phyloP scores from a whole-genome alignment of 2,888 invertebrate species.

The Aphrophora alni region DNA sequence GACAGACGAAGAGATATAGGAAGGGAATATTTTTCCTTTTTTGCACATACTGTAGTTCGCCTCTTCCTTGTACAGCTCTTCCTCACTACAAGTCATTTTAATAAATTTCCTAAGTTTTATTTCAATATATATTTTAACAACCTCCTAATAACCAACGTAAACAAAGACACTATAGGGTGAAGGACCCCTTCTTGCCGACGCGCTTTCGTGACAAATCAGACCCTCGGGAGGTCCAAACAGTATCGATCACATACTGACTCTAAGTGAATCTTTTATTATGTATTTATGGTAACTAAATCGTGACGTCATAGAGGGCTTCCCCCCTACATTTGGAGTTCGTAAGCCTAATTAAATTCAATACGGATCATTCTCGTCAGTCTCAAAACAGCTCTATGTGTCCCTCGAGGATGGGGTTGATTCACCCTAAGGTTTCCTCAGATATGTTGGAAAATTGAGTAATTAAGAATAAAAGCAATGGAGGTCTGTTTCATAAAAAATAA shows the following conservation, averaged over 20 bases:
- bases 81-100: too few relatives aligned
- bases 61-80: too few relatives aligned
- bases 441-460: neutral
- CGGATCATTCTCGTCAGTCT: conserved; percentile 28
- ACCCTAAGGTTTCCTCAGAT: neutral
- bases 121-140: too few relatives aligned
- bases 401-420: neutral
- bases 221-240: conserved; percentile 32
- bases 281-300: conserved; percentile 48
- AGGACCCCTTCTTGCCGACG: neutral
- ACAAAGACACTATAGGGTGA: neutral
- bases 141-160: neutral
- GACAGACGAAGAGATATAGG: too few relatives aligned
- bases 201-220: conserved; percentile 32
- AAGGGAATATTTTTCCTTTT: too few relatives aligned
- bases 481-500: neutral
- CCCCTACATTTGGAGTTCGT: neutral
- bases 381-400: conserved; percentile 31
- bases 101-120: conserved; percentile 14
- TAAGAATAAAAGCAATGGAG: neutral
- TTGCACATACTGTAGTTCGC: too few relatives aligned
- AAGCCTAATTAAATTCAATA: conserved; percentile 44
- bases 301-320: conserved; percentile 45
- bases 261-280: conserved; percentile 49
- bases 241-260: conserved; percentile 34